Base-by-base conservation (phyloP, 2,888 invertebrate species). In the Apamea monoglypha region DNA sequence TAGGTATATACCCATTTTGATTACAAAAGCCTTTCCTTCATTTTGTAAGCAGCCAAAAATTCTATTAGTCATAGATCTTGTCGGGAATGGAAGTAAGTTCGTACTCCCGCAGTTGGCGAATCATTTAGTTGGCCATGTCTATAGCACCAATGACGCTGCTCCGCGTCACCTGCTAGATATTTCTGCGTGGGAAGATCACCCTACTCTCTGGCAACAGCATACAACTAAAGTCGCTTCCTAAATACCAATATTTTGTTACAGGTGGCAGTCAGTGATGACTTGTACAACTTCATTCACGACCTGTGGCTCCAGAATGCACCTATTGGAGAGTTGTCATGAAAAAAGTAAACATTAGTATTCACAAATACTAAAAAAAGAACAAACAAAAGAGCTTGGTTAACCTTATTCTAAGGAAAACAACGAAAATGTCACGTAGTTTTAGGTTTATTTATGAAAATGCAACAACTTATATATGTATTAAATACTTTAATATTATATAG, bases 281-380 rank as follows among this genome's bases (percentile, higher is more conserved):
- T 99, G 76, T 99, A 99, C 97, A 98, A 97, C 90, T 99, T 99
- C 94, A 98, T 99, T 88, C 99, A 99, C 93, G 98, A 99, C 92
- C 96, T 99, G 93, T 99, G 99, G 99, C 97, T 99, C 63, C 98
- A 99, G 94, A 99, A 99, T 95, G 99, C 99, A 47, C 99, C 99
- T 0, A 99, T 99, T 90, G 99, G 99, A 72, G 99, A 99, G 95
- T 97, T 99, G 50, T 99, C 98, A 94, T 99, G 98, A 98, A 93
- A 93, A 32, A 12, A 76, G 56, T 81, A 40, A 69, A 7, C 32
- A 50, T 64, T 79, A 79, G 71, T 76, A 76, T 70, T 69, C 47
- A 76, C 25, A 18, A 72, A 78, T 74, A 78, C 81, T 73, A 83
- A 66, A 81, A 80, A 66, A 70, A 81, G 64, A 78, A 73, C 29